Percentiles rank a stretch among this genome's conserved stretches.
Conservation (phyloP, 2,797 vertebrate genomes). For the Malurus leucopterus region DNA sequence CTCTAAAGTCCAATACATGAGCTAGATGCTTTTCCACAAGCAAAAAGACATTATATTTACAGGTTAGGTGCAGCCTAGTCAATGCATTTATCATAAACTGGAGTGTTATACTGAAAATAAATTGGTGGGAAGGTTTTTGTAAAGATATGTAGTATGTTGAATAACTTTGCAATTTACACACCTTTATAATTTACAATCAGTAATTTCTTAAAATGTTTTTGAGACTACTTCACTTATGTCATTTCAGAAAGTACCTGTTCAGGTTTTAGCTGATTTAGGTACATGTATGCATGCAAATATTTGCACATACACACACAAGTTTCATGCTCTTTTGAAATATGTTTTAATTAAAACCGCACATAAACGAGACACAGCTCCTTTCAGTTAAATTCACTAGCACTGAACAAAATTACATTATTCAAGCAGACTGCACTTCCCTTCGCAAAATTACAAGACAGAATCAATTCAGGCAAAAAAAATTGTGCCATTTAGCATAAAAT, state of each 20-base stretch:
- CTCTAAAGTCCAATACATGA: neutral
- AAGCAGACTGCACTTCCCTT: neutral
- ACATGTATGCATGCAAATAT: neutral
- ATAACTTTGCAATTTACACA: neutral
- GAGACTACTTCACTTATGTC: accelerated
- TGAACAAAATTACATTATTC: neutral
- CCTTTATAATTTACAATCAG: neutral
- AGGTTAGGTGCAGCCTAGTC: neutral
- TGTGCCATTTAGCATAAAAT: neutral
- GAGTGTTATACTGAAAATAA: neutral
- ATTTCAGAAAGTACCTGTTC: neutral
- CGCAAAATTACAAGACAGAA: neutral
- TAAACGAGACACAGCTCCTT: neutral
- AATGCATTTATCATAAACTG: neutral
- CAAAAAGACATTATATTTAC: neutral
- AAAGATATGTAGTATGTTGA: neutral
- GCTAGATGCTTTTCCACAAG: neutral
- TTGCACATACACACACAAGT: neutral
- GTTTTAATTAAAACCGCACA: neutral
- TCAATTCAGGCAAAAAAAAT: neutral
- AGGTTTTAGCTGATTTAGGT: neutral
- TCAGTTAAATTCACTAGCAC: neutral
- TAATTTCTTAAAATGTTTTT: neutral
- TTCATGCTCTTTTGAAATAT: neutral
- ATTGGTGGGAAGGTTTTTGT: neutral